These are phyloP conservation scores for Harpagifer antarcticus DNA, from an alignment of 2,797 vertebrate genomes.

Conservation along the genomic window DNA sequence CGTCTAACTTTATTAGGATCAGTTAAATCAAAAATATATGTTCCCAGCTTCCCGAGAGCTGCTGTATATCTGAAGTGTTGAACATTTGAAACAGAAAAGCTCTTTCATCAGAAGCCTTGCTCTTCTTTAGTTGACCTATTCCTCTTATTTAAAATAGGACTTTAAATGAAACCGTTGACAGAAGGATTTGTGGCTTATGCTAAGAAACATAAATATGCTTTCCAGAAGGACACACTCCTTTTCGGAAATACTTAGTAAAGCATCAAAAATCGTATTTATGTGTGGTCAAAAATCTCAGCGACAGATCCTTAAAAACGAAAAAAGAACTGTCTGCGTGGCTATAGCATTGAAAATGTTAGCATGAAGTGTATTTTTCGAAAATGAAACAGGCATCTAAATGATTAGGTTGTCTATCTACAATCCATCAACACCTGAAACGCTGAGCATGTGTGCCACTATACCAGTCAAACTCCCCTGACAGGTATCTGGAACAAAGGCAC, in stretches of 20 bases:
- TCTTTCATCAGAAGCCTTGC: background rate
- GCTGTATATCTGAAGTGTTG: background rate
- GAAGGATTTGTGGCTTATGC: background rate
- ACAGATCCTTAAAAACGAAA: background rate
- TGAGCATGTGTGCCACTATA: background rate
- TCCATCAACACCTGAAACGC: constrained; percentile 7
- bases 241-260: background rate
- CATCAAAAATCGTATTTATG: background rate
- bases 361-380: background rate
- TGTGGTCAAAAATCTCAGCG: background rate
- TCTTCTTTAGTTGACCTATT: background rate
- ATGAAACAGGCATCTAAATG: background rate
- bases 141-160: background rate
- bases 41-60: background rate
- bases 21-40: background rate
- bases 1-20: background rate
- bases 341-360: background rate
- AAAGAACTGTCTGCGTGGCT: background rate
- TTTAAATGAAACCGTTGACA: background rate
- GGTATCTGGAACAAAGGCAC: constrained; percentile 35
- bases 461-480: constrained; percentile 49
- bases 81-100: background rate
- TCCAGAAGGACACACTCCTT: background rate
- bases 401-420: background rate
- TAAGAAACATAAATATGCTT: background rate